These are phyloP conservation scores for Watsonalla binaria DNA, from an alignment of 2,888 invertebrate species.

Conservation along the genomic window DNA sequence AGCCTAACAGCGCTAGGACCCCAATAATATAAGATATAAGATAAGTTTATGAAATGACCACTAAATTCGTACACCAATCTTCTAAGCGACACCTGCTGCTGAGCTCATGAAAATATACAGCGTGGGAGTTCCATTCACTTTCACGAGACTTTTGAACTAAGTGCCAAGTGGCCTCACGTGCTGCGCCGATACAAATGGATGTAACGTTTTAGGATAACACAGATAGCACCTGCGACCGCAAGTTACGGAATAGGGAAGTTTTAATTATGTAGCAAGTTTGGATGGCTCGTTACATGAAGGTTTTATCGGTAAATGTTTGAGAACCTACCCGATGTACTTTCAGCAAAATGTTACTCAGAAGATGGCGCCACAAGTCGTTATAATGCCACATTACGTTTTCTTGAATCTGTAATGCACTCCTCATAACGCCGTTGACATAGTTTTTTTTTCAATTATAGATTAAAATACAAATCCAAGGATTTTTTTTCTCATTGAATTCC, in stretches of 20 bases:
- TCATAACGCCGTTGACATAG: no score
- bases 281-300: conserved; percentile 15
- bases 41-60: no score
- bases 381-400: no score
- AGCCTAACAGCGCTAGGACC: no score
- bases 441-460: no score
- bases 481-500: no score
- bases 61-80: conserved; percentile 27
- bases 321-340: no score
- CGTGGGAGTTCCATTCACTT: conserved; percentile 53
- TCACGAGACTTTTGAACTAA: conserved; percentile 58
- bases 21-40: no score
- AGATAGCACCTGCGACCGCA: conserved; percentile 55
- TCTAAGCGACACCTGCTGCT: conserved; percentile 42
- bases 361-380: no score
- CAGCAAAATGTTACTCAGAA: no score
- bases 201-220: conserved; percentile 52
- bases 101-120: conserved; percentile 59
- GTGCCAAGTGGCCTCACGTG: conserved; percentile 68
- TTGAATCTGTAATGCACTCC: no score
- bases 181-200: conserved; percentile 47
- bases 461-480: no score
- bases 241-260: conserved; percentile 33
- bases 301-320: neutral
- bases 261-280: conserved; percentile 43